Evolutionary conservation across 2,797 vertebrate species (phyloP), one percentile per base, ranked within the genome.

Genomic region (Adelosebastes latens): DNA sequence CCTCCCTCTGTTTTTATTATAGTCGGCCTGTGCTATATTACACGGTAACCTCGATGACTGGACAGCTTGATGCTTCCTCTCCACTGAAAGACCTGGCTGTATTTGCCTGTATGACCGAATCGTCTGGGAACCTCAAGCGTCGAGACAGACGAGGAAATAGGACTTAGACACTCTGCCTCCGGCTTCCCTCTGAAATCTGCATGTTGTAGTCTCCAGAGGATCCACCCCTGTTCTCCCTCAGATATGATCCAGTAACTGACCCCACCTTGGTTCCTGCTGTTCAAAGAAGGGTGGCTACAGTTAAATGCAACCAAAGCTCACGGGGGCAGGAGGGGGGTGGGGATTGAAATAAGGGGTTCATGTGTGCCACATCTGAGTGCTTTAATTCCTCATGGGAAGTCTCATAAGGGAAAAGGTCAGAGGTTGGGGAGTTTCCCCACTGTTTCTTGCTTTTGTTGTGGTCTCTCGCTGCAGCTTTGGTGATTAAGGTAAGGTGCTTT

Each of bases 391-490:
- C 70, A 64, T 39, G 72, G 77, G 80, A 79, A 88, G 80, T 85
- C 69, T 79, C 29, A 76, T 66, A 79, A 81, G 83, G 72, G 72
- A 80, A 80, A 79, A 80, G 87, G 89, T 94, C 89, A 90, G 61
- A 87, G 91, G 90, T 90, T 52, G 42, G 68, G 81, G 87, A 78
- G 84, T 88, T 90, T 78, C 86, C 89, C 87, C 31, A 55, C 78
- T 62, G 60, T 79, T 87, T 80, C 71, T 77, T 31, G 78, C 92
- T 88, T 90, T 90, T 92, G 84, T 92, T 92, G 89, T 88, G 87
- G 79, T 82, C 67, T 83, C 67, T 86, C 4, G 14, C 73, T 69
- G 58, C 69, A 85, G 85, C 82, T 88, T 79, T 83, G 74, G 85
- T 84, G 81, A 90, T 81, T 87, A 88, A 61, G 66, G 55, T 22